Evolutionary conservation across 2,113 vertebrate genomes (phyloP).

Genomic region (Panthera tigris): DNA sequence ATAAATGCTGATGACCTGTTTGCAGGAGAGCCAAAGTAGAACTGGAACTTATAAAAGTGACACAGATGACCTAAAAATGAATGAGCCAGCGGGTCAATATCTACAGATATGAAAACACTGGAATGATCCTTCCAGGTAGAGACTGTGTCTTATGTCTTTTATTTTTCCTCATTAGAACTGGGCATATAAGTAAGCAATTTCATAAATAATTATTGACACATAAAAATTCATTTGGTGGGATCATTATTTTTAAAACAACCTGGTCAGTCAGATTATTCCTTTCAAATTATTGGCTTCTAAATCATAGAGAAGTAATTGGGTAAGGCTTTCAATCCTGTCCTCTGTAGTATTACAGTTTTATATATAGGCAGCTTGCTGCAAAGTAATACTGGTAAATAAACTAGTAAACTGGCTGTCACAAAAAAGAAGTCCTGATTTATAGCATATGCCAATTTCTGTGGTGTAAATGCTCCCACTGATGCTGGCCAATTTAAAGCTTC

Average conservation of each 20-base stretch:
- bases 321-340: not conserved
- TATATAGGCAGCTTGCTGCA: not conserved
- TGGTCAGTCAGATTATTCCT: constrained; percentile 34
- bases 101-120: not conserved
- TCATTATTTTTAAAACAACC: not conserved
- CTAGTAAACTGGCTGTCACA: not conserved
- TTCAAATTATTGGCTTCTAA: constrained; percentile 19
- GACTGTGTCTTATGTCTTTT: not conserved
- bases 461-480: not conserved
- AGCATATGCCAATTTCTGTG: constrained; percentile 23
- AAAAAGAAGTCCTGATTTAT: not conserved
- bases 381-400: not conserved
- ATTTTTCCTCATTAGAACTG: not conserved
- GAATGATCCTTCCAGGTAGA: not conserved
- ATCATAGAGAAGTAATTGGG: not conserved
- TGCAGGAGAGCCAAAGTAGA: not conserved
- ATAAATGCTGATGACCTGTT: not conserved
- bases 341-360: not conserved
- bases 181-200: constrained; percentile 26
- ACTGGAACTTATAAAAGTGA: constrained; percentile 56
- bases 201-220: constrained; percentile 20
- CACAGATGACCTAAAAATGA: constrained; percentile 44
- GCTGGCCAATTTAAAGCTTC: not conserved
- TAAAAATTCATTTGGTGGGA: constrained; percentile 21
- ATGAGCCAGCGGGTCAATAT: not conserved